A percentile compares a stretch with the other conserved stretches of the same genome.
Evolutionary conservation across 2,888 invertebrate genomes (phyloP).

Genomic region (Embidobia sp.): DNA sequence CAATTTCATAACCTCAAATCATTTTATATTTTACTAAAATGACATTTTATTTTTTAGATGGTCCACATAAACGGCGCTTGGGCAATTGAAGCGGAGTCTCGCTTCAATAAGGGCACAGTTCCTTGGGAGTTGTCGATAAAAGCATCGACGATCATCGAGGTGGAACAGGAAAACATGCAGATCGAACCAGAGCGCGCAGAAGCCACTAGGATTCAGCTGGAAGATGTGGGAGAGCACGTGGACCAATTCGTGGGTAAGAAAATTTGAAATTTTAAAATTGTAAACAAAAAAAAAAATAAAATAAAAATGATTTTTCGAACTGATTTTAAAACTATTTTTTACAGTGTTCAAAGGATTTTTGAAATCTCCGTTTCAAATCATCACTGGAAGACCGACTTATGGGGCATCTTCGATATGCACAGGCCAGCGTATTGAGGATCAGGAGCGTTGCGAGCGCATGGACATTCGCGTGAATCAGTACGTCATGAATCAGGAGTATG

Average conservation of each 20-base stretch:
- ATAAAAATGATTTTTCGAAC: not conserved
- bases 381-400: not conserved
- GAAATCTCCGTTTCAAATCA: not conserved
- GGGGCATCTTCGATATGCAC: not conserved
- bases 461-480: slow-evolving; percentile 4
- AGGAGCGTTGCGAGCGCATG: not conserved
- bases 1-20: too few relatives aligned
- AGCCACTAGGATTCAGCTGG: not conserved
- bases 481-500: not conserved
- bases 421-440: not conserved
- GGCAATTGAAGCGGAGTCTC: not conserved
- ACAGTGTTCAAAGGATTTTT: slow-evolving; percentile 6
- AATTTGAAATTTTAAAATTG: not conserved
- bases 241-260: not conserved
- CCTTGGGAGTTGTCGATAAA: not conserved
- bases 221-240: not conserved
- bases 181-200: not conserved
- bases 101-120: not conserved
- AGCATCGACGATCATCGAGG: not conserved
- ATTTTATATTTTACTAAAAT: not conserved
- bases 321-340: not conserved
- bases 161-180: not conserved
- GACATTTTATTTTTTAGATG: not conserved
- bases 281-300: slow-evolving; percentile 2
- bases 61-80: not conserved